Percentiles rank a stretch among this genome's conserved stretches.
Evolutionary conservation across 2,797 vertebrate species (phyloP).

Genomic region (Pipistrellus nathusii): DNA sequence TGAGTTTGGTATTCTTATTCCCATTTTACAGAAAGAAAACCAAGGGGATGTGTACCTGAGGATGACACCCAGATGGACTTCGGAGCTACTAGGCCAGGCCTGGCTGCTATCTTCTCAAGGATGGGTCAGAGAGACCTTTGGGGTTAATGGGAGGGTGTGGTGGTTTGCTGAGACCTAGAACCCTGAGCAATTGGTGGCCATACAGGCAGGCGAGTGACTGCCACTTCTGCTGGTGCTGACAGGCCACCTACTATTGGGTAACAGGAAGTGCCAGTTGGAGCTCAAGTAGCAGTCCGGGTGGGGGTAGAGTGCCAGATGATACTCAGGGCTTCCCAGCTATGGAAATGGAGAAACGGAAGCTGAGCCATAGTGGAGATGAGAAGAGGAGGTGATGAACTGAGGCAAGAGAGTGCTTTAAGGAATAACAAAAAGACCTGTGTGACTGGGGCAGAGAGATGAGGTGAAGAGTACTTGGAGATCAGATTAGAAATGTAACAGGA

Average conservation of each 20-base stretch:
- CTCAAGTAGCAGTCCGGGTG: neutral
- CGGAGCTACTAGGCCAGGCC: neutral
- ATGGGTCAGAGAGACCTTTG: neutral
- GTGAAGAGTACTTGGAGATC: neutral
- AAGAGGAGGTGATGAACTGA: neutral
- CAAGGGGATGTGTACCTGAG: too few species aligned
- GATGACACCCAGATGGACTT: neutral
- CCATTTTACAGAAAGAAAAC: neutral
- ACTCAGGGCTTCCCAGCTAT: neutral
- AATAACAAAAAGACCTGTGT: neutral
- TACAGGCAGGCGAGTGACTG: neutral
- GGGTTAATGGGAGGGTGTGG: neutral
- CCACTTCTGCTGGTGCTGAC: neutral
- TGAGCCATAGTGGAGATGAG: neutral
- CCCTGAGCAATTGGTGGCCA: neutral
- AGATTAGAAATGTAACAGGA: neutral
- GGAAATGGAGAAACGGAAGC: conserved; percentile 1
- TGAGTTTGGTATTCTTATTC: neutral
- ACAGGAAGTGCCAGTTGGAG: conserved; percentile 76
- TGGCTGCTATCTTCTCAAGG: neutral
- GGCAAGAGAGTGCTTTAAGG: neutral
- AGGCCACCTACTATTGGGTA: conserved; percentile 66
- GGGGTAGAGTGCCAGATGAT: neutral
- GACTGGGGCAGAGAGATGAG: neutral
- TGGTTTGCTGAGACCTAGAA: neutral